phyloP scores from a whole-genome alignment of 2,888 invertebrate species.

The Lasioglossum pauxillum region DNA sequence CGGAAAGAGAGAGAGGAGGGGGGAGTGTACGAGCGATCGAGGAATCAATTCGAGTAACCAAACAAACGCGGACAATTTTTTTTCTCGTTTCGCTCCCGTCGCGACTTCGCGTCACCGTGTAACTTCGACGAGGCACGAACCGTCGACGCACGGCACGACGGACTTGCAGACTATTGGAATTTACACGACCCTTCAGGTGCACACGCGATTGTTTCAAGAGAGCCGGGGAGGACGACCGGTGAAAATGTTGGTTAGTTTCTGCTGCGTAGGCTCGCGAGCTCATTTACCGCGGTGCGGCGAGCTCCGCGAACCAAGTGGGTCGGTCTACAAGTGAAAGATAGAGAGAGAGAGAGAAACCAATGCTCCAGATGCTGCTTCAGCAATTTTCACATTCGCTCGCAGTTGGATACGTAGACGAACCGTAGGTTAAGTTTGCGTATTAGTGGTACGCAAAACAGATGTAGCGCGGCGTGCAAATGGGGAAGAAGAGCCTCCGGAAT shows the following conservation, averaged over 20 bases:
- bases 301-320: background rate
- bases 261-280: constrained; percentile 50
- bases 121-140: constrained; percentile 22
- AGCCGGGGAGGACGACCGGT: constrained; percentile 4
- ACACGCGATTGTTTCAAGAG: constrained; percentile 52
- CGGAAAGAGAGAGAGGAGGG: background rate
- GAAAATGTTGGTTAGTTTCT: constrained; percentile 60
- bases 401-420: constrained; percentile 44
- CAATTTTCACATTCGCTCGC: constrained; percentile 54
- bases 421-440: constrained; percentile 36
- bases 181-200: constrained; percentile 20
- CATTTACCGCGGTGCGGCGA: constrained; percentile 34
- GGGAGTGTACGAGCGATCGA: constrained; percentile 22
- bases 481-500: constrained; percentile 1
- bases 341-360: constrained; percentile 34
- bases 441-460: constrained; percentile 27
- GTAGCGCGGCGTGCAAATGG: constrained; percentile 24
- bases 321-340: background rate
- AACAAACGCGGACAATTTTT: constrained; percentile 34
- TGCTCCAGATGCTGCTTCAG: constrained; percentile 59
- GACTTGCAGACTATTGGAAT: constrained; percentile 15
- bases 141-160: background rate
- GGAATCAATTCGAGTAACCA: constrained; percentile 47
- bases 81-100: background rate
- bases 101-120: constrained; percentile 21